Conservation (phyloP, 2,888 invertebrate species). For the Cryptus armator region DNA sequence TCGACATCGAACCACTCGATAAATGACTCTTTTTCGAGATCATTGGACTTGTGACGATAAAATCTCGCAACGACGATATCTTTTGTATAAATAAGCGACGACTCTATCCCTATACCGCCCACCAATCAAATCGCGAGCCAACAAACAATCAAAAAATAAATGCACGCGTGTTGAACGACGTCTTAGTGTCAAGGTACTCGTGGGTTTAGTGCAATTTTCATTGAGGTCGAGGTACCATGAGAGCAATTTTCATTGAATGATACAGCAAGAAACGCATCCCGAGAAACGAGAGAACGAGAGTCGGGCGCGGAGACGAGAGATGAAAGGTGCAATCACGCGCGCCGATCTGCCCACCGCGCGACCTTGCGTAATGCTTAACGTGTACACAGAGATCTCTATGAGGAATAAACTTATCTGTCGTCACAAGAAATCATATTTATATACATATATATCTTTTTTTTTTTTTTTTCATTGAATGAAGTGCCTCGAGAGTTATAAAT, state of each 20-base stretch:
- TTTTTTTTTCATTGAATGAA: not conserved
- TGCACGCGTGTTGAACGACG: conserved; percentile 31
- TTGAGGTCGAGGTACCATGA: conserved; percentile 42
- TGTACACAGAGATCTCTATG: not conserved
- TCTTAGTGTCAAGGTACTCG: conserved; percentile 42
- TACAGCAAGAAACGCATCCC: conserved; percentile 36
- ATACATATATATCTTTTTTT: not conserved
- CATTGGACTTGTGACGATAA: not conserved
- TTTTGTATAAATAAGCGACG: not conserved
- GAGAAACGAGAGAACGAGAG: conserved; percentile 34
- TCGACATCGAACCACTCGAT: too few species aligned
- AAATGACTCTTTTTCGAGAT: not conserved
- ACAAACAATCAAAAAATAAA: conserved; percentile 1
- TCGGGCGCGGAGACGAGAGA: conserved; percentile 11
- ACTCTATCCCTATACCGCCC: not conserved
- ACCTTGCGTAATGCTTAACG: conserved; percentile 36
- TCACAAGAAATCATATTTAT: not conserved
- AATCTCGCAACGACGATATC: not conserved
- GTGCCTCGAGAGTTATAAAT: not conserved
- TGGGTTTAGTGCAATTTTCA: conserved; percentile 37
- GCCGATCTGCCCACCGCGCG: conserved; percentile 34
- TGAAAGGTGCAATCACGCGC: conserved; percentile 46
- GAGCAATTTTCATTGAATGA: conserved; percentile 64
- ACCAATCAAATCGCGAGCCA: conserved; percentile 38
- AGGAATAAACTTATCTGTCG: not conserved